Base-by-base conservation (phyloP, 2,113 vertebrate genomes). In the Scopus umbretta region DNA sequence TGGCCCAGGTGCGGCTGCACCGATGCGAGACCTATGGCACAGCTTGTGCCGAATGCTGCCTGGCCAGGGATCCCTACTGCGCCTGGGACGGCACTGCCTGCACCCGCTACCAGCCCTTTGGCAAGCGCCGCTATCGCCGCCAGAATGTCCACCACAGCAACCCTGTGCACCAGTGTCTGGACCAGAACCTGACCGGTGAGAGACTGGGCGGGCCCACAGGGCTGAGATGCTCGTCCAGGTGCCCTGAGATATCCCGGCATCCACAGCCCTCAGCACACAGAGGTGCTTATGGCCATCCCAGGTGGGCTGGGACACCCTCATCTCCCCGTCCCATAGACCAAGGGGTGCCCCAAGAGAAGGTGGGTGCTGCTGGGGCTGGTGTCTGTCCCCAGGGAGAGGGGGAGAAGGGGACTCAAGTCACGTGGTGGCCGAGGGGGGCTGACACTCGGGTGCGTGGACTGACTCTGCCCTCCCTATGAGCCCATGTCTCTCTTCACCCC, bases 11-110 rank as follows among this genome's bases (percentile, higher is more conserved):
- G 59, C 98, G 96, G 93, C 98, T 99, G 94, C 99, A 99, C 88
- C 98, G 94, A 78, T 99, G 99, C 3, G 98, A 99, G 94, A 98
- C 98, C 5, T 99, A 99, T 0, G 99, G 99, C 61, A 98, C 97
- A 7, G 99, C 99, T 8, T 99, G 99, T 42, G 99, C 99, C 0
- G 99, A 99, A 88, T 99, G 99, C 97, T 99, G 99, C 96, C 97
- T 99, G 97, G 99, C 99, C 86, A 98, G 99, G 90, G 99, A 99
- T 83, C 99, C 99, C 8, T 99, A 99, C 96, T 99, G 99, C 0
- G 97, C 99, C 90, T 99, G 99, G 99, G 99, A 99, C 0, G 99
- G 99, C 16, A 68, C 95, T 0, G 96, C 98, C 95, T 99, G 99
- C 80, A 87, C 99, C 22, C 98, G 72, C 45, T 98, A 98, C 96